Conservation (phyloP, 2,113 vertebrate species). For the Spilogale gracilis region DNA sequence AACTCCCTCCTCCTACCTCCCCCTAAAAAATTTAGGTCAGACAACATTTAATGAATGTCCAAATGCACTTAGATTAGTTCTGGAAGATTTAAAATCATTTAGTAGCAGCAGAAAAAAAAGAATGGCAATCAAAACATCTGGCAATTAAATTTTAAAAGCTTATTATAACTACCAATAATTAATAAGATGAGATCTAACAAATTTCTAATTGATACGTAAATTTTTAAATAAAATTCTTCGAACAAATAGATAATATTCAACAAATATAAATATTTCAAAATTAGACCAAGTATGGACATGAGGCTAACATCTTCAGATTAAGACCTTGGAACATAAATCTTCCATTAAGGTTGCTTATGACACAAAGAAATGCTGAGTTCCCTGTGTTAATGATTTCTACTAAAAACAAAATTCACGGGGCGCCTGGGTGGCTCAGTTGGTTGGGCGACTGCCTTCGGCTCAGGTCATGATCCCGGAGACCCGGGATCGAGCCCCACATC, state of each 20-base stretch:
- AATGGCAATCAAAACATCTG: conserved; percentile 52
- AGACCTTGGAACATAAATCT: conserved; percentile 11
- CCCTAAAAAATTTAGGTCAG: conserved; percentile 49
- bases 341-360: conserved; percentile 39
- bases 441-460: no score
- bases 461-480: no score
- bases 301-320: conserved; percentile 60
- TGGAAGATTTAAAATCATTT: conserved; percentile 55
- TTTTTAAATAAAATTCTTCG: conserved; percentile 35
- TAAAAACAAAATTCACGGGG: conserved; percentile 59
- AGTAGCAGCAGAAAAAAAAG: conserved; percentile 25
- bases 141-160: conserved; percentile 61
- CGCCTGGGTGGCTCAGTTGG: no score
- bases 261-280: conserved; percentile 64
- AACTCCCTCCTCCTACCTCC: not conserved
- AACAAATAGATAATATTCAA: conserved; percentile 30
- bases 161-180: conserved; percentile 40
- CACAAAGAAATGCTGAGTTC: conserved; percentile 59
- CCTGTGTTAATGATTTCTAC: conserved; percentile 45
- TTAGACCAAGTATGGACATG: conserved; percentile 54
- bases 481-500: no score
- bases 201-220: conserved; percentile 18
- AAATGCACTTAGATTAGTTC: conserved; percentile 39
- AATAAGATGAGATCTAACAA: not conserved
- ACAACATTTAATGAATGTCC: conserved; percentile 36